Conservation (phyloP, 2,888 invertebrate genomes). For the Odontocerum albicorne region DNA sequence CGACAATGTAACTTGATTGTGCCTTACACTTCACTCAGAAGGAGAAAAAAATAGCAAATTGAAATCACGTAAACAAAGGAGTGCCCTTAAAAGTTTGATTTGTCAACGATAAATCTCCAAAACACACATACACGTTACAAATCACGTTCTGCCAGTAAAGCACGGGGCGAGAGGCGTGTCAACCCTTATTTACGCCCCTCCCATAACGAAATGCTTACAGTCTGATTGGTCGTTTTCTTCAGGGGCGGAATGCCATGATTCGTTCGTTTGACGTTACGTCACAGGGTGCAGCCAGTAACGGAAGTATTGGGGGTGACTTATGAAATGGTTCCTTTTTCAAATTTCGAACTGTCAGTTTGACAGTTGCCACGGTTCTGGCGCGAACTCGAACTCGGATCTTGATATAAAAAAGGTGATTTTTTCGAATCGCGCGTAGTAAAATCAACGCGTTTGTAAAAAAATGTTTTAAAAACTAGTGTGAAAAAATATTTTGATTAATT, state of each 20-base stretch:
- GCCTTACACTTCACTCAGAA: no score
- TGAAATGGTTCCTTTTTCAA: constrained; percentile 17
- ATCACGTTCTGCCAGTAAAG: constrained; percentile 5
- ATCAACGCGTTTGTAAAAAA: no score
- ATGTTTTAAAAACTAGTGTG: no score
- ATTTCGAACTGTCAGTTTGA: constrained; percentile 22
- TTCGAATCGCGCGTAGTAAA: no score
- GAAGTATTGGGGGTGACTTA: background rate
- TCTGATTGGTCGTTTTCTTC: constrained; percentile 3
- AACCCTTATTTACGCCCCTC: constrained; percentile 6
- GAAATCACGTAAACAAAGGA: no score
- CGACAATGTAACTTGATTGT: no score
- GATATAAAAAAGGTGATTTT: no score
- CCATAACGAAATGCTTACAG: background rate
- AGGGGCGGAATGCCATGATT: constrained; percentile 15
- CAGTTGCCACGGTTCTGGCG: constrained; percentile 15
- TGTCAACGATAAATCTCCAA: constrained; percentile 8
- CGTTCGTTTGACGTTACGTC: constrained; percentile 9
- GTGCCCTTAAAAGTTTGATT: no score
- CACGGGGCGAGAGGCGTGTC: constrained; percentile 4
- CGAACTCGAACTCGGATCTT: no score
- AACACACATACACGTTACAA: constrained; percentile 5
- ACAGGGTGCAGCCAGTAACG: background rate
- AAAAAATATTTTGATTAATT: no score
- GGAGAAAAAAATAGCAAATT: no score